Evolutionary conservation across 2,113 vertebrate species (phyloP), one percentile per base, ranked within the genome.

Genomic region (Aythya baeri): DNA sequence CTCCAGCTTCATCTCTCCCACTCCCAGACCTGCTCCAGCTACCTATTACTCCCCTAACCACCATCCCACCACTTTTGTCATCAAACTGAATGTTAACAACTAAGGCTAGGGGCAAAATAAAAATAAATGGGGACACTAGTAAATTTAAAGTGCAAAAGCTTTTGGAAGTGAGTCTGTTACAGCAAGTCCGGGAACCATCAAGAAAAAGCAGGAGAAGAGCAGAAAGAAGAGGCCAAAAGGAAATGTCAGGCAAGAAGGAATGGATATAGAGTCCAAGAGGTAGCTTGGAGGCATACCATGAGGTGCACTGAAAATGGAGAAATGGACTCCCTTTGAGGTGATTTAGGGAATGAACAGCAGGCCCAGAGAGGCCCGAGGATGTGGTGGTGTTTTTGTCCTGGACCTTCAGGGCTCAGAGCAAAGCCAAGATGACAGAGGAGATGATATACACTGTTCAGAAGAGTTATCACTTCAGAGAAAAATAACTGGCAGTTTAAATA

Each of bases 331-430:
- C 10, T 82, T 32, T 36, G 73, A 86, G 82, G n/a, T 43, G 7
- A 41, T 70, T 70, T 79, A 49, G 78, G 49, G 18, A 88, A 75
- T 52, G 3, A 4, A 58, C 31, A 54, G 18, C 17, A 86, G 78
- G 11, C 4, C 44, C 3, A 2, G 7, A 46, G 25, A 79, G 21
- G 13, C 38, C 13, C 0, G 0, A 59, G 13, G 34, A 1, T 41
- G 25, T 15, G 13, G 11, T 43, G 26, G 9, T 62, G 36, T 58
- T 17, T 79, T 78, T 22, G 2, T 58, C 18, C 36, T 38, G 17
- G 18, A 41, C 3, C 32, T 18, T 73, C 34, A 34, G 31, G 6
- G 7, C 17, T 94, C n/a, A 54, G n/a, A 85, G 25, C 6, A 50
- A 86, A 91, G n/a, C 20, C 75, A 79, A 92, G 86, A 76, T 20